Evolutionary conservation across 2,113 vertebrate genomes (phyloP).

Genomic region (Petromus typicus): DNA sequence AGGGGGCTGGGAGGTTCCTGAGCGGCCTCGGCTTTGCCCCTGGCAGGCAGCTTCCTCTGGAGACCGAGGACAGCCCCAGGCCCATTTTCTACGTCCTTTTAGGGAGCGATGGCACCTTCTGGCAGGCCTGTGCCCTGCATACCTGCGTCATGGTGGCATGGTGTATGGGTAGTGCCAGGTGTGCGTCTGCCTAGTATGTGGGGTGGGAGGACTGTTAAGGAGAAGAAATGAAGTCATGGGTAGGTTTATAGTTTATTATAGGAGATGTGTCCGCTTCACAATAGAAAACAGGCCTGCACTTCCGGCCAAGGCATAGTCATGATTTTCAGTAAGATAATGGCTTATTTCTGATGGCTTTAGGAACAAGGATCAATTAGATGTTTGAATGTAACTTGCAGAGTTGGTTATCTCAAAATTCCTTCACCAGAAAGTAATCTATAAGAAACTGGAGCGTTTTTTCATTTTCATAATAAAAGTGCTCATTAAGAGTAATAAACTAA

Average conservation of each 20-base stretch:
- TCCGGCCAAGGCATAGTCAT: conserved; percentile 20
- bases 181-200: neutral
- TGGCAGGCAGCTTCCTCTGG: neutral
- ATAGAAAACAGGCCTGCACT: neutral
- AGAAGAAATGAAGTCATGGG: conserved; percentile 11
- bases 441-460: conserved; percentile 50
- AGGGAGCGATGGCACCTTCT: neutral
- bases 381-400: conserved; percentile 31
- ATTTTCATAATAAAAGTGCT: conserved; percentile 49
- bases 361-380: conserved; percentile 48
- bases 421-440: conserved; percentile 59
- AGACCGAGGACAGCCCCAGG: neutral
- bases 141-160: neutral
- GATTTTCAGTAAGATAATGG: conserved; percentile 67
- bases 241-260: conserved; percentile 47
- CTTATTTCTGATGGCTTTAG: conserved; percentile 66
- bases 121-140: neutral
- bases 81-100: no score
- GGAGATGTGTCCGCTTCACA: conserved; percentile 55
- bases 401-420: conserved; percentile 64
- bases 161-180: neutral
- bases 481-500: neutral
- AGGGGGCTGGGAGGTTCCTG: neutral
- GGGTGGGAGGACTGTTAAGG: neutral
- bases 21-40: neutral